phyloP scores from a whole-genome alignment of 1,140 invertebrate genomes.

The Megathymus violae region DNA sequence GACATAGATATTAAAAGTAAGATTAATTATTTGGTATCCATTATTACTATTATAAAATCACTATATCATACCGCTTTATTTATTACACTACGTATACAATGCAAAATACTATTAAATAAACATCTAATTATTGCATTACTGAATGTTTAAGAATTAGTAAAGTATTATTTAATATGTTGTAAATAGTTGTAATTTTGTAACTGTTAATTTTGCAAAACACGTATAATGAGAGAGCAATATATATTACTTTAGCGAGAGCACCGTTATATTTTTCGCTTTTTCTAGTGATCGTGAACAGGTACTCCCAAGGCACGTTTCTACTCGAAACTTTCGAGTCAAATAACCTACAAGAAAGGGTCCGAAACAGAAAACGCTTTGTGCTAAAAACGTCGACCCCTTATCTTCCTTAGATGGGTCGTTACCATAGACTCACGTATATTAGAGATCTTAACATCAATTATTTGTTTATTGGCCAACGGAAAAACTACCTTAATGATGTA shows the following conservation, averaged over 20 bases:
- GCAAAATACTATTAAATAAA: too few relatives aligned
- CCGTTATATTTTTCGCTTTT: slow-evolving; percentile 32
- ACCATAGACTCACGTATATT: slow-evolving; percentile 61
- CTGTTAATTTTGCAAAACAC: slow-evolving; percentile 3
- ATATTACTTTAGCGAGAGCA: slow-evolving; percentile 66
- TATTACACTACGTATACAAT: too few relatives aligned
- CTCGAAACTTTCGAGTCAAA: slow-evolving; percentile 51
- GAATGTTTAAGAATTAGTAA: too few relatives aligned
- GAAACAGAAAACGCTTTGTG: slow-evolving; percentile 79
- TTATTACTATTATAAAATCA: too few relatives aligned
- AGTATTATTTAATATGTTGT: too few relatives aligned
- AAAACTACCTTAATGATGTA: background rate
- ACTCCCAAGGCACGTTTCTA: slow-evolving; percentile 62
- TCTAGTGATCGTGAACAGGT: slow-evolving; percentile 60
- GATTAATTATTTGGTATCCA: too few relatives aligned
- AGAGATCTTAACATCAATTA: slow-evolving; percentile 19
- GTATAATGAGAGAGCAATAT: slow-evolving; percentile 69
- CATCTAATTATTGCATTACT: too few relatives aligned
- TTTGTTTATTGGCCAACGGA: background rate
- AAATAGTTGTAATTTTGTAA: too few relatives aligned
- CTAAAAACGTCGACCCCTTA: slow-evolving; percentile 81
- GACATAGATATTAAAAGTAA: too few relatives aligned
- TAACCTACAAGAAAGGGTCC: slow-evolving; percentile 69
- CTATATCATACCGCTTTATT: too few relatives aligned
- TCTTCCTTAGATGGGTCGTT: slow-evolving; percentile 67